Percentiles rank a stretch among this genome's conserved stretches.
Evolutionary conservation across 2,797 vertebrate genomes (phyloP).

Genomic region (Halcyon leucocephala): DNA sequence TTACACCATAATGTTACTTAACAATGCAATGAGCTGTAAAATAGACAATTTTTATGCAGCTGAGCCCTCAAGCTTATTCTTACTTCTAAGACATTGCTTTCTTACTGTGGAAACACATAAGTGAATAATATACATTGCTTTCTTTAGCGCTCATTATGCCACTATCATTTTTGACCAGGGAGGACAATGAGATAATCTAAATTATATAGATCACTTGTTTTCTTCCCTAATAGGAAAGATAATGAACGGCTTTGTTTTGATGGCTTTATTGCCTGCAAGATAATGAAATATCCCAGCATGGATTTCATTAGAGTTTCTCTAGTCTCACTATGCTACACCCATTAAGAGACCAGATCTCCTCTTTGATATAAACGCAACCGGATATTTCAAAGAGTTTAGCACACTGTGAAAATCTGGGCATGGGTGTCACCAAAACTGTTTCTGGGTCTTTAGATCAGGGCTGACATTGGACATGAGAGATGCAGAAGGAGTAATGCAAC

Average conservation of each 20-base stretch:
- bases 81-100: conserved; percentile 10
- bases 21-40: conserved; percentile 69
- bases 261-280: conserved; percentile 49
- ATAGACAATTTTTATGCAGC: conserved; percentile 51
- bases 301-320: conserved; percentile 58
- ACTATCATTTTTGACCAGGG: conserved; percentile 33
- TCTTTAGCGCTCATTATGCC: conserved; percentile 21
- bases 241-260: conserved; percentile 60
- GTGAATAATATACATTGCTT: conserved; percentile 16
- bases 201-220: conserved; percentile 48
- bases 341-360: conserved; percentile 25
- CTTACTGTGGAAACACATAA: conserved; percentile 37
- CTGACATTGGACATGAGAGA: neutral
- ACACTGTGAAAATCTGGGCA: neutral
- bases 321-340: neutral
- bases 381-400: neutral
- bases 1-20: conserved; percentile 46
- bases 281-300: conserved; percentile 67
- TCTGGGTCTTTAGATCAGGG: neutral
- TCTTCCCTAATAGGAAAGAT: conserved; percentile 49
- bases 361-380: neutral
- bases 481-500: neutral
- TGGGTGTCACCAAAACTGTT: neutral
- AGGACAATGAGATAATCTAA: conserved; percentile 52
- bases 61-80: conserved; percentile 58